Percentiles rank a stretch among this genome's conserved stretches.
Evolutionary conservation across 2,888 invertebrate genomes (phyloP).

Genomic region (Tenodera sinensis): DNA sequence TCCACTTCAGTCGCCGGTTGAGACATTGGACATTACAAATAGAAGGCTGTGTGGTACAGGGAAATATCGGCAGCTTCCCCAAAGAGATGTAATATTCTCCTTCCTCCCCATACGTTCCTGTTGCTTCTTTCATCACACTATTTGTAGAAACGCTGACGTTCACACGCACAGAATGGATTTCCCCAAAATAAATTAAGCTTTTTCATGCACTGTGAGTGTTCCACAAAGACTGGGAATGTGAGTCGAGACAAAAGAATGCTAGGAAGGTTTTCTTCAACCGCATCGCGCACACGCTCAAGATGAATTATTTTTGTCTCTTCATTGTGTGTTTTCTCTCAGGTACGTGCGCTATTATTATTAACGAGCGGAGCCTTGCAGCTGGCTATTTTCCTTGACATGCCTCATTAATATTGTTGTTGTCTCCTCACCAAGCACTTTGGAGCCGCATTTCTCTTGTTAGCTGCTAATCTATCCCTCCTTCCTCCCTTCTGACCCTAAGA

Average conservation of each 20-base stretch:
- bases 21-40: background rate
- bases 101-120: background rate
- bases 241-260: background rate
- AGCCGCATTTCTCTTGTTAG: background rate
- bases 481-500: background rate
- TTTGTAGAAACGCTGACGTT: background rate
- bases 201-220: background rate
- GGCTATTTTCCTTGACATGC: background rate
- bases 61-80: background rate
- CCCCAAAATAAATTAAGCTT: background rate
- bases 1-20: too few relatives aligned
- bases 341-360: background rate
- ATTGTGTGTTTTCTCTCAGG: background rate
- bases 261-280: background rate
- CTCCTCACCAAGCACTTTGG: background rate
- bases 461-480: background rate
- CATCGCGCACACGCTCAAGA: background rate
- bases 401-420: background rate
- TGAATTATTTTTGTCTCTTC: background rate
- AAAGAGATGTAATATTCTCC: background rate
- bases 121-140: background rate
- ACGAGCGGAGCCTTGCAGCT: background rate
- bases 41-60: background rate
- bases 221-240: background rate
- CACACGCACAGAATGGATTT: background rate